Evolutionary conservation across 2,888 invertebrate genomes (phyloP).

Genomic region (Chelonus formosanus): DNA sequence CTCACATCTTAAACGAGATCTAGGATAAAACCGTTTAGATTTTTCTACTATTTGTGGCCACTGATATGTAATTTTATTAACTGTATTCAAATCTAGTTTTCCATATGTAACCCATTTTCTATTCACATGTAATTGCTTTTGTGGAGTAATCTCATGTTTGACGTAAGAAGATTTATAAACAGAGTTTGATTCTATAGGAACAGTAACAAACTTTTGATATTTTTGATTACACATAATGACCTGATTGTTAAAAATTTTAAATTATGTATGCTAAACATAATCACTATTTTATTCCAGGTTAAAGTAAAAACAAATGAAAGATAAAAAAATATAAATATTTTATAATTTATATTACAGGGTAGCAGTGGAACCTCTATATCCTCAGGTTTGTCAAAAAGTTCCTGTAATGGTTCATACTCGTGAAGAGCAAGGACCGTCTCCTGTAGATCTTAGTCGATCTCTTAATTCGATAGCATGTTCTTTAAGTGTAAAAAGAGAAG

Average conservation of each 20-base stretch:
- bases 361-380: conserved; percentile 92
- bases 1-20: conserved; percentile 37
- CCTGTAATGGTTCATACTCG: conserved; percentile 65
- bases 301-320: conserved; percentile 9
- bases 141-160: conserved; percentile 7
- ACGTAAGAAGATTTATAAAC: conserved; percentile 41
- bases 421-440: conserved; percentile 67
- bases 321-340: conserved; percentile 14
- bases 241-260: no score
- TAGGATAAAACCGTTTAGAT: conserved; percentile 38
- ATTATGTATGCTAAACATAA: no score
- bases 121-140: background rate
- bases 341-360: conserved; percentile 71
- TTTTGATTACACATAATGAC: background rate
- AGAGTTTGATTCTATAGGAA: conserved; percentile 37
- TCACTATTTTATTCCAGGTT: background rate
- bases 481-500: conserved; percentile 79
- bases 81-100: conserved; percentile 41
- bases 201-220: conserved; percentile 18
- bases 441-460: conserved; percentile 82
- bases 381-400: conserved; percentile 80
- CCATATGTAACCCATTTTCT: conserved; percentile 24
- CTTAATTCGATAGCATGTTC: conserved; percentile 91
- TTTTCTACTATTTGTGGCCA: conserved; percentile 23
- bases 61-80: conserved; percentile 42